Conservation (phyloP, 2,888 invertebrate species). For the Drosophila putrida region DNA sequence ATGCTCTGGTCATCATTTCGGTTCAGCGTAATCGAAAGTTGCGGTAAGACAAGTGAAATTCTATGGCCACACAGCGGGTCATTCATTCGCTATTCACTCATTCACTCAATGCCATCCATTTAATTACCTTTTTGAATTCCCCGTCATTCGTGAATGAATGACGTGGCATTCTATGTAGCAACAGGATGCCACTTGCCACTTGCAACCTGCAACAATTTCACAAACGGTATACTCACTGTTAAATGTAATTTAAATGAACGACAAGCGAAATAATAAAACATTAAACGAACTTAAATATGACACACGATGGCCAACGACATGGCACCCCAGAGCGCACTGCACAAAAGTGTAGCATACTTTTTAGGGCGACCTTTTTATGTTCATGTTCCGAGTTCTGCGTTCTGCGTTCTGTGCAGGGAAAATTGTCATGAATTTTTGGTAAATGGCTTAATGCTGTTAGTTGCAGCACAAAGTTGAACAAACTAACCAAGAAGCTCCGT, state of each 20-base stretch:
- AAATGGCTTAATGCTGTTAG: background rate
- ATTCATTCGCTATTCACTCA: constrained; percentile 3
- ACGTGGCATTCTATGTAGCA: constrained; percentile 12
- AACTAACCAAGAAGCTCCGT: too few relatives aligned
- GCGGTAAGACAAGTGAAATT: constrained; percentile 79
- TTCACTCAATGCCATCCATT: constrained; percentile 6
- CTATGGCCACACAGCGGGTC: background rate
- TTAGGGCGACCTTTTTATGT: background rate
- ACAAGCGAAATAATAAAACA: constrained; percentile 68
- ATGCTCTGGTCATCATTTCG: constrained; percentile 91
- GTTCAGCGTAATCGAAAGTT: constrained; percentile 85
- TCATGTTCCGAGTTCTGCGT: background rate
- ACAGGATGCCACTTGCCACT: constrained; percentile 14
- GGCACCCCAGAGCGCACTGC: constrained; percentile 14
- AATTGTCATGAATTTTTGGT: constrained; percentile 2
- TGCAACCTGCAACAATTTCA: constrained; percentile 16
- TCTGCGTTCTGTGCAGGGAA: background rate
- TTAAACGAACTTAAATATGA: constrained; percentile 63
- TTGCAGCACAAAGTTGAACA: background rate
- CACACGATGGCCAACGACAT: constrained; percentile 47
- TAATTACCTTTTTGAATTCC: constrained; percentile 14
- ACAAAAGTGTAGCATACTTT: constrained; percentile 13
- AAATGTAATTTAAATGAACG: constrained; percentile 73
- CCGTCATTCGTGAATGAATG: background rate
- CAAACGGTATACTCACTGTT: constrained; percentile 29